Evolutionary conservation across 1,140 invertebrate species (phyloP), one percentile per base, ranked within the genome.

Genomic region (Penaeus japonicus): DNA sequence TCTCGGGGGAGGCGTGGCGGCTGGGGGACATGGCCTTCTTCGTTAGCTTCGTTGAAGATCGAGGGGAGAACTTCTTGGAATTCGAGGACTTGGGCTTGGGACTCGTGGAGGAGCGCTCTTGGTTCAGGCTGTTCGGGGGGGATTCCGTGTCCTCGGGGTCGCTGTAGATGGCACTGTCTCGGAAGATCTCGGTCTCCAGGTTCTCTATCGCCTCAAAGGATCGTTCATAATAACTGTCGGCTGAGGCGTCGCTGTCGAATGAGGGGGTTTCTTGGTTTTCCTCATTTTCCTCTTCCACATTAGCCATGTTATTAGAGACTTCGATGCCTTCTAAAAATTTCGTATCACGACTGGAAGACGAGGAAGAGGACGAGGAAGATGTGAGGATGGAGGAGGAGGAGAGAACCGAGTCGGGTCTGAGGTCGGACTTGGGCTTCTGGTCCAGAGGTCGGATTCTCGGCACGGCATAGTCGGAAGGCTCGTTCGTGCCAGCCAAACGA

Each of bases 131-230:
- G 65, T 70, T 54, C 80, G 87, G 85, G 27, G 83, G 88, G 62
- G 90, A 54, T 30, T 85, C 85, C 10, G 79, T 73, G 39, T 95
- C 94, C 59, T 95, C 95, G 27, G 93, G 94, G 90, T 97, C 96
- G 81, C 96, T 97, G 91, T 97, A 97, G 91, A 97, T 96, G 90
- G 96, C 96, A 91, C 96, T 96, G 92, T 97, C 96, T 91, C 96
- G 94, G 91, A 96, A 92, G 1, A 94, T 94, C 87, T 96, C 95
- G 84, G 95, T 95, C 10, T 93, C 93, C 91, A 92, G 91, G 94
- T 94, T 91, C 91, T 96, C 96, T 30, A 96, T 96, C 12, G 94
- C 95, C 91, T 96, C 96, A 92, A 96, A 96, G 0, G 95, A 95
- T 88, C 94, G 94, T 91, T 96, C 96, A 91, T 96, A 96, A 90